Percentiles rank a stretch among this genome's conserved stretches.
Evolutionary conservation across 2,113 vertebrate species (phyloP).

Genomic region (Tursiops truncatus): DNA sequence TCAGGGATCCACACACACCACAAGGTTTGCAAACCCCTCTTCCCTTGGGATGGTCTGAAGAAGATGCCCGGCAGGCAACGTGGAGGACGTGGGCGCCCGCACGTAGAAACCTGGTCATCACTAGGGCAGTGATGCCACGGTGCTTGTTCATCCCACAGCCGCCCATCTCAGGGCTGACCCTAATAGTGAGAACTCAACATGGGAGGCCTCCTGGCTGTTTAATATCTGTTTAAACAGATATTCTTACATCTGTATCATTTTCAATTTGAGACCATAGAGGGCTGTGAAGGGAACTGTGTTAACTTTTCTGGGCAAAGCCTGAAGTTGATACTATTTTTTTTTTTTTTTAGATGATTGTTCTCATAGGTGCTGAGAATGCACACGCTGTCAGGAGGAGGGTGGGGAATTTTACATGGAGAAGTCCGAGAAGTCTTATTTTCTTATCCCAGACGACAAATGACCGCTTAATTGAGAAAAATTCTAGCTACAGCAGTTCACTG

Average conservation of each 20-base stretch:
- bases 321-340: neutral
- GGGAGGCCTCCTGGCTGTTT: accelerated
- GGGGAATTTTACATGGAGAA: neutral
- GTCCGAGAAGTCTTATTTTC: neutral
- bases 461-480: neutral
- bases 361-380: neutral
- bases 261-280: neutral
- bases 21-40: no score
- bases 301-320: neutral
- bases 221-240: neutral
- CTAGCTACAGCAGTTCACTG: neutral
- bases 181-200: accelerated
- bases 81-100: accelerated
- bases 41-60: neutral
- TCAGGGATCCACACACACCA: no score
- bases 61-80: neutral
- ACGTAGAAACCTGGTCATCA: accelerated
- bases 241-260: neutral
- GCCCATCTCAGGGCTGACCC: neutral
- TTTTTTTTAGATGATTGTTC: neutral
- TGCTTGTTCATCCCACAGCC: accelerated
- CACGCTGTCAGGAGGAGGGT: no score
- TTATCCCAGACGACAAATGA: neutral
- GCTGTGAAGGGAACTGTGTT: neutral
- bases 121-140: accelerated